Conservation (phyloP, 2,888 invertebrate genomes). For the Trachelus stipa region DNA sequence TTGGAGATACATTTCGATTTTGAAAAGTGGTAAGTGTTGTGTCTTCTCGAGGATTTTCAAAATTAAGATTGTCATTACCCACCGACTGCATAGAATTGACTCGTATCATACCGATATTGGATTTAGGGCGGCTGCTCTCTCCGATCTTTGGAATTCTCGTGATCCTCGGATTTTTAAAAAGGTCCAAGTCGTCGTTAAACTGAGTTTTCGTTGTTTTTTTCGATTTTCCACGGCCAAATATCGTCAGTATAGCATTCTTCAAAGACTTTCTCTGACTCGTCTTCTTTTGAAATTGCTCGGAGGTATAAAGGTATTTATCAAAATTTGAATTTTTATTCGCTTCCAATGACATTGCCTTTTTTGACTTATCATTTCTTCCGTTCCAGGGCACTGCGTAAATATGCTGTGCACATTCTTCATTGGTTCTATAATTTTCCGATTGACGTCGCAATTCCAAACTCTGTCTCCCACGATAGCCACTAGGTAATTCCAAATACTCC, state of each 20-base stretch:
- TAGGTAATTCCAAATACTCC: neutral
- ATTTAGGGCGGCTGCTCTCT: neutral
- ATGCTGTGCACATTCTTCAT: neutral
- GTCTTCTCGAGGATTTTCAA: neutral
- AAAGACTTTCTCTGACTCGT: neutral
- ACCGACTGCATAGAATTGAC: neutral
- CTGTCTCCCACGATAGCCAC: neutral
- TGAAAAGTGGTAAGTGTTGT: neutral
- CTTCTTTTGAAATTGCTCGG: neutral
- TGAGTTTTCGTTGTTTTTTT: neutral
- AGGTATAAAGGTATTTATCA: neutral
- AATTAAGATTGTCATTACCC: neutral
- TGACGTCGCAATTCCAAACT: neutral
- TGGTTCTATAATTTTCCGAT: neutral
- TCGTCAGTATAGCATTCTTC: neutral
- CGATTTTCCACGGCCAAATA: neutral
- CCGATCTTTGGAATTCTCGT: neutral
- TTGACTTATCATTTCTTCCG: neutral
- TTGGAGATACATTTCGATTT: neutral
- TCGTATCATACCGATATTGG: neutral
- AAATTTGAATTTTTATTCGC: neutral
- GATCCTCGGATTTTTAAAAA: neutral
- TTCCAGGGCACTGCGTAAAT: neutral
- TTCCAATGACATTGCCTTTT: neutral
- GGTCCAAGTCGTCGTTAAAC: neutral